These are phyloP conservation scores for Poeciliopsis turrubarensis DNA, from an alignment of 2,113 vertebrate genomes.

Conservation along the genomic window DNA sequence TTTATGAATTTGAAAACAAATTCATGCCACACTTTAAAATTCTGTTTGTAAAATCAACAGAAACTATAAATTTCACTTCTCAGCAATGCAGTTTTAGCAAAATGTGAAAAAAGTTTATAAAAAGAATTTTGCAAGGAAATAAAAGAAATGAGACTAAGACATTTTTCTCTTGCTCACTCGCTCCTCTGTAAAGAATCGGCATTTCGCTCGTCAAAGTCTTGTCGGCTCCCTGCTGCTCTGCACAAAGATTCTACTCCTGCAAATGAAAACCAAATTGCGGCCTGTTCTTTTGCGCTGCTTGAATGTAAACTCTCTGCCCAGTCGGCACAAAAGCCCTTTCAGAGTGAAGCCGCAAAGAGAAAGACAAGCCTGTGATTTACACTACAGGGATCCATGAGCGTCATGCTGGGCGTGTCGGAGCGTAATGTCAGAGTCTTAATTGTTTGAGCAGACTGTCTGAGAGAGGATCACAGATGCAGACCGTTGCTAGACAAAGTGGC, in stretches of 20 bases:
- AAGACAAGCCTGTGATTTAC: constrained; percentile 69
- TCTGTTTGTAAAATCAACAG: background rate
- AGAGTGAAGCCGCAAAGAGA: constrained; percentile 31
- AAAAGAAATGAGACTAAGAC: background rate
- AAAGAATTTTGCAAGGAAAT: background rate
- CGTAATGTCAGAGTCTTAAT: constrained; percentile 28
- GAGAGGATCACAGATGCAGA: constrained; percentile 16
- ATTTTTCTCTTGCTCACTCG: constrained; percentile 2
- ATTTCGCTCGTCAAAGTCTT: constrained; percentile 26
- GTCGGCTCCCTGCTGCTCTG: constrained; percentile 36
- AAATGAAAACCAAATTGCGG: constrained; percentile 61
- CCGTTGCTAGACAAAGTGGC: constrained; percentile 9
- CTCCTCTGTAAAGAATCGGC: constrained; percentile 28
- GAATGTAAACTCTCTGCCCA: constrained; percentile 54
- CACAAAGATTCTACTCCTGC: constrained; percentile 42
- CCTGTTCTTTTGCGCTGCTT: constrained; percentile 47
- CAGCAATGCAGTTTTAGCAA: background rate
- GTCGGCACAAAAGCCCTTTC: constrained; percentile 64
- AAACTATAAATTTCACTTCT: background rate
- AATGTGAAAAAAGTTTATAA: background rate
- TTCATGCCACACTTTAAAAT: no score
- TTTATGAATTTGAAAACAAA: no score
- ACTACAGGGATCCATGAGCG: constrained; percentile 47
- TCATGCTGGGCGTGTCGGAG: constrained; percentile 41
- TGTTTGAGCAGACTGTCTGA: constrained; percentile 20